Percentiles rank a stretch among this genome's conserved stretches.
These are phyloP conservation scores for Papilio xuthus DNA, from an alignment of 1,140 invertebrate species.

Conservation along the genomic window DNA sequence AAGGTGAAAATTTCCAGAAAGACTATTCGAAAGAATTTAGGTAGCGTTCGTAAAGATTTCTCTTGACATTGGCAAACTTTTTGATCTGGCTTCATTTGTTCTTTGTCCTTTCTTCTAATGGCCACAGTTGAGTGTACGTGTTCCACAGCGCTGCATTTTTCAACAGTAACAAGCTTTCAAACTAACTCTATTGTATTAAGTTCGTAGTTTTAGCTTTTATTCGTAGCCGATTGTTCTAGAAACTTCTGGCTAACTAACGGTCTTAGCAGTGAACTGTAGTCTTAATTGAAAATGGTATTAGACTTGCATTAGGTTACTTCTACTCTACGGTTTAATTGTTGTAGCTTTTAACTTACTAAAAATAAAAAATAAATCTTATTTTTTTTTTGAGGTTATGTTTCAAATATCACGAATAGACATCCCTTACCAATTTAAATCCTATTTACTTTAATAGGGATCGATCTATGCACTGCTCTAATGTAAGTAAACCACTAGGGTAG, in stretches of 20 bases:
- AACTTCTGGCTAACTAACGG: slow-evolving; percentile 28
- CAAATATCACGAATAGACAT: too few species aligned
- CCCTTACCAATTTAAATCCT: too few species aligned
- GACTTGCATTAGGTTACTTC: slow-evolving; percentile 3
- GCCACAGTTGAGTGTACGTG: slow-evolving; percentile 24
- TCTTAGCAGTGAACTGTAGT: slow-evolving; percentile 13
- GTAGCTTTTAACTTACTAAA: not conserved
- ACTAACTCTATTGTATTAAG: slow-evolving; percentile 27
- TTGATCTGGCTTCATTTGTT: slow-evolving; percentile 27
- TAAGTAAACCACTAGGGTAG: too few species aligned
- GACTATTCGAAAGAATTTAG: slow-evolving; percentile 28
- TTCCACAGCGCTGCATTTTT: slow-evolving; percentile 21
- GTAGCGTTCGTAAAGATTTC: slow-evolving; percentile 15
- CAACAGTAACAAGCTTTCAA: slow-evolving; percentile 32
- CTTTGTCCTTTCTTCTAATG: slow-evolving; percentile 33
- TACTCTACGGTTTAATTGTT: not conserved
- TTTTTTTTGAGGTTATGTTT: not conserved
- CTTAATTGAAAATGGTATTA: slow-evolving; percentile 31
- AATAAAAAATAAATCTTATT: not conserved
- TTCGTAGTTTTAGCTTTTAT: slow-evolving; percentile 34
- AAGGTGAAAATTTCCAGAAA: slow-evolving; percentile 25
- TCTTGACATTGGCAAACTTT: slow-evolving; percentile 31
- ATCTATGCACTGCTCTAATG: too few species aligned
- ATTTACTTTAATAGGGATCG: too few species aligned
- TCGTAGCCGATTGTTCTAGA: slow-evolving; percentile 28